A percentile compares a stretch with the other conserved stretches of the same genome.
Conservation (phyloP, 1,140 invertebrate genomes). For the Caerostris darwini region DNA sequence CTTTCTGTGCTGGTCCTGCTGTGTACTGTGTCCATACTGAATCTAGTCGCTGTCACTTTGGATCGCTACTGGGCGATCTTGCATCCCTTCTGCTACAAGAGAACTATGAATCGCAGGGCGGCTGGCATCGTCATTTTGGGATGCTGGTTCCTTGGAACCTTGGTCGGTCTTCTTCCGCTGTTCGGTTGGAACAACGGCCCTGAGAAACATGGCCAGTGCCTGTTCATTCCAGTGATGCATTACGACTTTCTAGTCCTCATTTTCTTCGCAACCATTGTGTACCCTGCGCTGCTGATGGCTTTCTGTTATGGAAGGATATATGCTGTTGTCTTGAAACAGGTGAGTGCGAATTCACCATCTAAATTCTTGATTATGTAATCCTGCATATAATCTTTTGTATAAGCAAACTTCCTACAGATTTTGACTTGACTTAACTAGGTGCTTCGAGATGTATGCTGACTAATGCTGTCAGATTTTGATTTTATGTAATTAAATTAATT, state of each 20-base stretch:
- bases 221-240: constrained; percentile 93
- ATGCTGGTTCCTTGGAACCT: constrained; percentile 90
- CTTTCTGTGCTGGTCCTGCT: constrained; percentile 92
- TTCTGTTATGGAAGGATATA: constrained; percentile 95
- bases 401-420: too few species aligned
- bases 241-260: constrained; percentile 93
- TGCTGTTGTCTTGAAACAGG: constrained; percentile 92
- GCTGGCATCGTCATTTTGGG: constrained; percentile 89
- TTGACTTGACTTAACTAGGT: too few species aligned
- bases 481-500: too few species aligned
- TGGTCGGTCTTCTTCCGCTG: constrained; percentile 91
- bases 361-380: too few species aligned
- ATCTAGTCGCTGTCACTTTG: constrained; percentile 93
- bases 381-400: too few species aligned
- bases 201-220: constrained; percentile 85
- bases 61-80: constrained; percentile 96
- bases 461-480: too few species aligned
- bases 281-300: constrained; percentile 90
- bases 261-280: constrained; percentile 93
- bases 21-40: constrained; percentile 95
- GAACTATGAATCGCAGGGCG: constrained; percentile 82
- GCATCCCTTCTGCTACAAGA: constrained; percentile 93
- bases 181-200: constrained; percentile 90
- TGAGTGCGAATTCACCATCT: constrained; percentile 80
- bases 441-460: too few species aligned